A percentile compares a stretch with the other conserved stretches of the same genome.
Conservation (phyloP, 2,113 vertebrate species). For the Mellivora capensis region DNA sequence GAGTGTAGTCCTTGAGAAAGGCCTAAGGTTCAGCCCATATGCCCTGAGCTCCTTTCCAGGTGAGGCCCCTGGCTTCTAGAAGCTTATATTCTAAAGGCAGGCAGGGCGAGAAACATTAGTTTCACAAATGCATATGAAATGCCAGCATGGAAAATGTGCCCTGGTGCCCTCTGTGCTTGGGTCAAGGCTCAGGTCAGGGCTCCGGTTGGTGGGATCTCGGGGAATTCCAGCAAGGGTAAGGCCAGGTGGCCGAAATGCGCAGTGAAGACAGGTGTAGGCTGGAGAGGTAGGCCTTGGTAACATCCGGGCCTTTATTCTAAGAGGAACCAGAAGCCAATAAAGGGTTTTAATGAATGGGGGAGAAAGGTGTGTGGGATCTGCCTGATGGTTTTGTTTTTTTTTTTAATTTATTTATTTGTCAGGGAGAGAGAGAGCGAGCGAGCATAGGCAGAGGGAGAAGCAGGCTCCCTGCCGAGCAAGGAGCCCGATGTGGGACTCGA, state of each 20-base stretch:
- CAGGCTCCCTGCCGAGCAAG: too few relatives aligned
- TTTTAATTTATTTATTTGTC: too few relatives aligned
- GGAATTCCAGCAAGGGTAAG: not conserved
- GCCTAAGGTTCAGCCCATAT: not conserved
- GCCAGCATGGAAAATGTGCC: not conserved
- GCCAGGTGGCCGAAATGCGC: accelerated
- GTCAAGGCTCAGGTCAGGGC: not conserved
- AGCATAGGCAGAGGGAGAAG: too few relatives aligned
- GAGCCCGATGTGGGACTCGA: too few relatives aligned
- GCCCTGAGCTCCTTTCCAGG: not conserved
- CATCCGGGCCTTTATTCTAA: not conserved
- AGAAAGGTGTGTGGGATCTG: not conserved
- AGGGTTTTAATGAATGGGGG: not conserved
- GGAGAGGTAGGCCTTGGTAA: not conserved
- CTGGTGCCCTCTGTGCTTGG: not conserved
- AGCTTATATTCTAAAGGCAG: not conserved
- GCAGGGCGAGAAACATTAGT: not conserved
- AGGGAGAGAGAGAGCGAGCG: too few relatives aligned
- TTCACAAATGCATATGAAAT: not conserved
- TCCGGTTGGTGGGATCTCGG: not conserved
- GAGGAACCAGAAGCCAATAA: not conserved
- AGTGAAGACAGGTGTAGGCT: not conserved
- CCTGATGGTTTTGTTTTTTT: too few relatives aligned
- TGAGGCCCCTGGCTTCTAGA: not conserved
- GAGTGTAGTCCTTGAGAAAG: not conserved